Evolutionary conservation across 2,113 vertebrate genomes (phyloP).

Genomic region (Trematocara variabile): DNA sequence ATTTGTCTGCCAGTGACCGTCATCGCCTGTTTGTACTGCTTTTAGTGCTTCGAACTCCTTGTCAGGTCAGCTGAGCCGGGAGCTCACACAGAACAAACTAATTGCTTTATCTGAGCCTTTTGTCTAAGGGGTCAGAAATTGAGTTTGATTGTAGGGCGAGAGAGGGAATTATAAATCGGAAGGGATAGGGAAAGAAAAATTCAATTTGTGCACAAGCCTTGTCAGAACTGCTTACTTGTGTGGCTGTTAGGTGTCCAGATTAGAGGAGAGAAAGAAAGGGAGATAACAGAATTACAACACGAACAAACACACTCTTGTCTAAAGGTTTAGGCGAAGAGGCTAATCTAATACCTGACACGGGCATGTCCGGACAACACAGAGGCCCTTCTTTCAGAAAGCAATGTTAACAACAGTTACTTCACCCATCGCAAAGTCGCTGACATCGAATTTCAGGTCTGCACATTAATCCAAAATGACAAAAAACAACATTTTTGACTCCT

Average conservation of each 20-base stretch:
- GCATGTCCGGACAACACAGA: not conserved
- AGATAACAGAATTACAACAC: constrained; percentile 52
- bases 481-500: not conserved
- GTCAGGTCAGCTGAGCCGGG: constrained; percentile 26
- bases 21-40: constrained; percentile 38
- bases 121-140: constrained; percentile 68
- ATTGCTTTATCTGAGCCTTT: constrained; percentile 69
- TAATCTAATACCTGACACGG: constrained; percentile 59
- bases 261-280: constrained; percentile 37
- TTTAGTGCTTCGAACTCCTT: constrained; percentile 27
- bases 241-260: constrained; percentile 59
- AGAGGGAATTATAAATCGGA: constrained; percentile 63
- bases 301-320: constrained; percentile 62
- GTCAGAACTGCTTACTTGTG: constrained; percentile 64
- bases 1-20: constrained; percentile 35
- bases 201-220: constrained; percentile 62
- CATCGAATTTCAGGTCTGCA: not conserved
- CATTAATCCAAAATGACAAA: not conserved
- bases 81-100: constrained; percentile 51
- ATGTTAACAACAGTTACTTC: constrained; percentile 27
- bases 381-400: constrained; percentile 19
- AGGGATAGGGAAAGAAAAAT: constrained; percentile 61
- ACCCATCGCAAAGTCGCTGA: not conserved
- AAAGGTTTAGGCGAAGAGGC: constrained; percentile 31
- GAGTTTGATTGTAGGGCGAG: constrained; percentile 55